phyloP scores from a whole-genome alignment of 2,113 vertebrate genomes.

The Gambusia affinis region DNA sequence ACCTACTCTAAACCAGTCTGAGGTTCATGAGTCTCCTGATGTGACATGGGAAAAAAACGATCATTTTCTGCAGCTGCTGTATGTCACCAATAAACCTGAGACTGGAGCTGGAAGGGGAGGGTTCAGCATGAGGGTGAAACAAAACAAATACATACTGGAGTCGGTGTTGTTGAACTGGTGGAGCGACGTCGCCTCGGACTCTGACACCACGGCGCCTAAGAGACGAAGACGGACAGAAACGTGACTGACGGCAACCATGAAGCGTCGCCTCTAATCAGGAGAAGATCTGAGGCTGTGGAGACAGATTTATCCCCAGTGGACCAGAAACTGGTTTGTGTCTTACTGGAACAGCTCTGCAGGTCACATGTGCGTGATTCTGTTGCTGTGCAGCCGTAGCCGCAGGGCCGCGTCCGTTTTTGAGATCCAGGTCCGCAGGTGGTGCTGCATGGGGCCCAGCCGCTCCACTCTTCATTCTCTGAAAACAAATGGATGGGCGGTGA shows the following conservation, averaged over 20 bases:
- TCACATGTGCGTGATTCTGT: conserved; percentile 13
- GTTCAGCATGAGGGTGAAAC: not conserved
- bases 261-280: no score
- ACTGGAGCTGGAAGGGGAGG: not conserved
- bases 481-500: not conserved
- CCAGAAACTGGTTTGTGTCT: not conserved
- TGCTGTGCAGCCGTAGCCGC: conserved; percentile 8
- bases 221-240: not conserved
- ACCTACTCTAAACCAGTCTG: no score
- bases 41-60: not conserved
- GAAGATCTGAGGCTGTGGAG: no score
- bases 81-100: not conserved
- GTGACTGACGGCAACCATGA: no score
- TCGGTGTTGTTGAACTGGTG: not conserved
- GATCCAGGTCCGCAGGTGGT: conserved; percentile 7
- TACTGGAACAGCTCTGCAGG: conserved; percentile 10
- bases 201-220: not conserved
- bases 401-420: conserved; percentile 11
- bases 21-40: not conserved
- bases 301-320: no score
- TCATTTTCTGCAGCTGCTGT: not conserved
- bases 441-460: conserved; percentile 15
- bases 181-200: not conserved
- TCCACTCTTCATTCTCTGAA: conserved; percentile 11
- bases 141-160: not conserved